phyloP scores from a whole-genome alignment of 2,113 vertebrate species.

The Galbula dea region DNA sequence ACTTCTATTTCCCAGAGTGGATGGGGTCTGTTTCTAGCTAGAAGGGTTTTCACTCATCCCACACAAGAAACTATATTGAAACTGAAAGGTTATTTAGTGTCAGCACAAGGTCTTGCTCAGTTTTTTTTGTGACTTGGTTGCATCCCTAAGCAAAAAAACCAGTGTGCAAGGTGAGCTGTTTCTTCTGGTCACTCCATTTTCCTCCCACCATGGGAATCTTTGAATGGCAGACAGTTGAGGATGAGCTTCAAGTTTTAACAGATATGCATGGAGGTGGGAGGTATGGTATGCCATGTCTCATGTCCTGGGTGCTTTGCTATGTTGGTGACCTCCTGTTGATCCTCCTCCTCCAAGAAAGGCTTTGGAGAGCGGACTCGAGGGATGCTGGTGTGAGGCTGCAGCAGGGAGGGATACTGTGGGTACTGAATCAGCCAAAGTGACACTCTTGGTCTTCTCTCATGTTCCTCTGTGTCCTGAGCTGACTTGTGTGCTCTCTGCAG shows the following conservation, averaged over 20 bases:
- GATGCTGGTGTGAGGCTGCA: not conserved
- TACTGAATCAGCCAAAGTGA: not conserved
- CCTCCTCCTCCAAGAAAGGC: not conserved
- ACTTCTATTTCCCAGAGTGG: constrained; percentile 39
- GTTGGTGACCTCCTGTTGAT: not conserved
- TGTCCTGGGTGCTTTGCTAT: not conserved
- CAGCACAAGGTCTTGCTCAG: not conserved
- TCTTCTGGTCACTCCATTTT: not conserved
- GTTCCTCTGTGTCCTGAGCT: not conserved
- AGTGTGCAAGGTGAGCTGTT: not conserved
- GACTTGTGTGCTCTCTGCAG: not conserved
- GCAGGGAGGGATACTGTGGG: not conserved
- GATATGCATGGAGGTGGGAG: not conserved
- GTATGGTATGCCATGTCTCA: not conserved
- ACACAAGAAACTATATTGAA: not conserved
- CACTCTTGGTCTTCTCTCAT: not conserved
- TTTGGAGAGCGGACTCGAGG: not conserved
- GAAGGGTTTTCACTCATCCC: constrained; percentile 23
- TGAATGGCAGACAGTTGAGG: not conserved
- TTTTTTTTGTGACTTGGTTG: not conserved
- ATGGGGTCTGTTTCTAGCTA: not conserved
- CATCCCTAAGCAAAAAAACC: not conserved
- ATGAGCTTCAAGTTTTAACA: not conserved
- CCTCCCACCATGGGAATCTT: accelerated
- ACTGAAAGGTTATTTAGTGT: not conserved